Conservation (phyloP, 1,140 invertebrate genomes). For the Bombus picipes region DNA sequence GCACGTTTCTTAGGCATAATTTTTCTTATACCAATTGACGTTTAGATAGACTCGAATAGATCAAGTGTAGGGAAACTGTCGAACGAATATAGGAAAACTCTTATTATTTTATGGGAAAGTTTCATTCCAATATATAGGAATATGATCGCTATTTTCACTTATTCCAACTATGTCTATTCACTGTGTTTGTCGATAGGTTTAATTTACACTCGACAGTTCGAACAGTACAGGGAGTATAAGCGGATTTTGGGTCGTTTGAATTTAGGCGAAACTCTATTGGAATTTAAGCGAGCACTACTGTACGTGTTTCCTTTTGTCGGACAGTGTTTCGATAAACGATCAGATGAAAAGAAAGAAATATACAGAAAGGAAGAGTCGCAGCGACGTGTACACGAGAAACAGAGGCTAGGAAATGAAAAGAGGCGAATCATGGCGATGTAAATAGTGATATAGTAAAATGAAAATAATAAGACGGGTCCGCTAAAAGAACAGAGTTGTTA, state of each 20-base stretch:
- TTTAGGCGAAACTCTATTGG: neutral
- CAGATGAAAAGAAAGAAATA: slow-evolving; percentile 26
- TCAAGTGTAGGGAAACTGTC: too few relatives aligned
- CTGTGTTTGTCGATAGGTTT: neutral
- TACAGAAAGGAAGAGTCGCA: slow-evolving; percentile 4
- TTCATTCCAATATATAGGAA: neutral
- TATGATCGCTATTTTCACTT: neutral
- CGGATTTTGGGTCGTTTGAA: neutral
- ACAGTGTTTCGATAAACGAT: slow-evolving; percentile 1
- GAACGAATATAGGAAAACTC: too few relatives aligned
- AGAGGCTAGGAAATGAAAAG: slow-evolving; percentile 35
- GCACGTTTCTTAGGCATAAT: too few relatives aligned
- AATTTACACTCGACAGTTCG: neutral
- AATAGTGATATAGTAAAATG: neutral
- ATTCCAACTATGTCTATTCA: neutral
- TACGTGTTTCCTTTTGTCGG: slow-evolving; percentile 39
- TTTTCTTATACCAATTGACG: too few relatives aligned
- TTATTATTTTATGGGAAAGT: too few relatives aligned
- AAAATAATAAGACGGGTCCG: neutral
- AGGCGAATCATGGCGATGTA: neutral
- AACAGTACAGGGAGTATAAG: neutral
- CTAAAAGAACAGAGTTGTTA: slow-evolving; percentile 35
- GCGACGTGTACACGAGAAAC: slow-evolving; percentile 5
- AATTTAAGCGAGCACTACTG: neutral
- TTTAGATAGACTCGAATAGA: too few relatives aligned